phyloP scores from a whole-genome alignment of 2,888 invertebrate species.

The Tuta absoluta region DNA sequence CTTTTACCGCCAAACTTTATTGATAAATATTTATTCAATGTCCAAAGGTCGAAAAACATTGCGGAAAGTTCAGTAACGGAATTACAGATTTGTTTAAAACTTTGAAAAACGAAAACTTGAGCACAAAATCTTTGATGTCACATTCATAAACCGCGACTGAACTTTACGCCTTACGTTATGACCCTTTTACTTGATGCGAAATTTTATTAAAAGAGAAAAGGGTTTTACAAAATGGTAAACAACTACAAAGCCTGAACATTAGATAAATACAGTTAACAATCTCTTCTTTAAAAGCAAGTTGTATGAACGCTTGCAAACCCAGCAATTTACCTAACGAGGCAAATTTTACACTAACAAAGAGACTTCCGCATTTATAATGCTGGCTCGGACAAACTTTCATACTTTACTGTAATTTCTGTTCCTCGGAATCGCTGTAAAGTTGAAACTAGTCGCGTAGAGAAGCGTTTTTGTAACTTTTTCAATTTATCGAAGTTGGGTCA shows the following conservation, averaged over 20 bases:
- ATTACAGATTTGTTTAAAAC: too few species aligned
- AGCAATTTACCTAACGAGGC: conserved; percentile 19
- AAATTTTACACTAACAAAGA: conserved; percentile 22
- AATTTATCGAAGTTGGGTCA: conserved; percentile 22
- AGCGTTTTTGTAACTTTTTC: conserved; percentile 24
- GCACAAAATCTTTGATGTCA: too few species aligned
- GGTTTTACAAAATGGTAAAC: neutral
- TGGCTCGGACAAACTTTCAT: conserved; percentile 20
- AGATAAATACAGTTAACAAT: conserved; percentile 16
- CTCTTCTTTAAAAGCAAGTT: conserved; percentile 15
- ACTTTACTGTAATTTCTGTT: conserved; percentile 20
- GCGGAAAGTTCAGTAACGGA: too few species aligned
- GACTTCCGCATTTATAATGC: conserved; percentile 21
- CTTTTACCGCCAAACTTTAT: too few species aligned
- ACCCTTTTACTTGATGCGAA: too few species aligned
- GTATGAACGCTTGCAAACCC: conserved; percentile 11
- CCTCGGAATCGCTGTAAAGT: conserved; percentile 8
- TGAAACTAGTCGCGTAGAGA: conserved; percentile 11
- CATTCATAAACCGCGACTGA: too few species aligned
- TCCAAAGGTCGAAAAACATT: too few species aligned
- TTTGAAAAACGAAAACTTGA: too few species aligned
- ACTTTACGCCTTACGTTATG: too few species aligned
- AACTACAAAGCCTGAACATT: neutral
- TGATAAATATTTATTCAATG: too few species aligned
- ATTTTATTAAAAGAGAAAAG: neutral